Evolutionary conservation across 2,888 invertebrate genomes (phyloP), one percentile per base, ranked within the genome.

Genomic region (Electrophaes corylata): DNA sequence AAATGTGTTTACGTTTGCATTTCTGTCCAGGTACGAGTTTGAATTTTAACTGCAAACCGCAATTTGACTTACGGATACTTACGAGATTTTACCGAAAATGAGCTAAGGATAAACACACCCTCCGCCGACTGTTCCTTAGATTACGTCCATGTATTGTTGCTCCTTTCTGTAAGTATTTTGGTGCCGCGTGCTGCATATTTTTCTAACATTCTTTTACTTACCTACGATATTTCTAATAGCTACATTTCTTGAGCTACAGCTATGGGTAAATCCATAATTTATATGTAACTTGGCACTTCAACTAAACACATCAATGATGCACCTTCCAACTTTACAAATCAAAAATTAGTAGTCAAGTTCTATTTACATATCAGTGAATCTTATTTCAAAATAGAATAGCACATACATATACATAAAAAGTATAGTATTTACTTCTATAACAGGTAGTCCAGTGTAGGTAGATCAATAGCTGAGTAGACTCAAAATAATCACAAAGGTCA

Each of bases 91-190:
- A 64, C 57, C 64, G 72, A 76, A 43, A 71, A 79, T 79, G 78
- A 80, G 72, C 78, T 78, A 78, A 76, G 76, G 72, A 65, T 69
- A 71, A 64, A 69, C 69, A 68, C 72, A 73, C 73, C 72, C 67
- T 69, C 66, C 69, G 41, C 33, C 31, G 46, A 44, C 57, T 66
- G 78, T 76, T 72, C 78, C 78, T 72, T 75, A 79, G 72, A 72
- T 72, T 75, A 83, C 86, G 84, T 90, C 91, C 87, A 92, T 92
- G 92, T 92, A 92, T 89, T 92, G 92, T 91, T 92, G 92, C 78
- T 92, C 92, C 64, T 89, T 92, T 74, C 89, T 92, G 92, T 92
- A 76, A 92, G 92, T 92, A 78, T 60, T 45, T 16, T 35, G 4
- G 12, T 35, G 12, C 11, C 44, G 29, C 12, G 14, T 41, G 43